Base-by-base conservation (phyloP, 2,888 invertebrate genomes). In the Pseudeuparius sepicola region DNA sequence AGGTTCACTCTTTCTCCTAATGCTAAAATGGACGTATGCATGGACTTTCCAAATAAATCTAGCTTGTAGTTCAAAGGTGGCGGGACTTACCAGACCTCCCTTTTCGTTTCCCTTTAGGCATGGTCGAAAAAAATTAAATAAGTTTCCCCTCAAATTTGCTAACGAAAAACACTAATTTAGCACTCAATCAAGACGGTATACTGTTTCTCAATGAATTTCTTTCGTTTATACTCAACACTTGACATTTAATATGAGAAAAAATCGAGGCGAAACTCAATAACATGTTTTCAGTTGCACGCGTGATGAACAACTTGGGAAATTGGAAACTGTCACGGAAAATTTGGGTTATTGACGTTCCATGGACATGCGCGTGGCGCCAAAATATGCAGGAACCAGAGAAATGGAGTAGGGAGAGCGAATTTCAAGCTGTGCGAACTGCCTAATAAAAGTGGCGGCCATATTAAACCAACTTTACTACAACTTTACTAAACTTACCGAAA, bases 101-200 rank as follows among this genome's bases (percentile, higher is more conserved):
- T 71, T 73, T 78, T 67, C 75, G 74, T 67, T 75, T 75, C 64
- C 79, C 76, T 73, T 79, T 81, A 64, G 80, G 80, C 81, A 82
- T 81, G 66, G 58, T 76, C 48, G 60, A 54, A 45, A 50, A 44
- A 43, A 49, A 46, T 44, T 44, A 49, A 48, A 47, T 40, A 44
- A 46, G 46, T 40, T 55, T 55, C 50, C 58, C 54, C 55, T 59
- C 63, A 64, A 64, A 65, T 65, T 65, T 64, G 65, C 65, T 67
- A 59, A 66, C 66, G 57, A 60, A 65, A 64, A 68, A 68, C 65
- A 66, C 63, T 61, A 65, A 66, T 60, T 63, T 63, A 64, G 67
- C 67, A 70, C 71, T 71, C 67, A 71, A 81, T 81, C 81, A 82
- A 77, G 80, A 82, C 63, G 78, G 78, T 69, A 75, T 73, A 78